Evolutionary conservation across 2,113 vertebrate species (phyloP), one percentile per base, ranked within the genome.

Genomic region (Prinia subflava): DNA sequence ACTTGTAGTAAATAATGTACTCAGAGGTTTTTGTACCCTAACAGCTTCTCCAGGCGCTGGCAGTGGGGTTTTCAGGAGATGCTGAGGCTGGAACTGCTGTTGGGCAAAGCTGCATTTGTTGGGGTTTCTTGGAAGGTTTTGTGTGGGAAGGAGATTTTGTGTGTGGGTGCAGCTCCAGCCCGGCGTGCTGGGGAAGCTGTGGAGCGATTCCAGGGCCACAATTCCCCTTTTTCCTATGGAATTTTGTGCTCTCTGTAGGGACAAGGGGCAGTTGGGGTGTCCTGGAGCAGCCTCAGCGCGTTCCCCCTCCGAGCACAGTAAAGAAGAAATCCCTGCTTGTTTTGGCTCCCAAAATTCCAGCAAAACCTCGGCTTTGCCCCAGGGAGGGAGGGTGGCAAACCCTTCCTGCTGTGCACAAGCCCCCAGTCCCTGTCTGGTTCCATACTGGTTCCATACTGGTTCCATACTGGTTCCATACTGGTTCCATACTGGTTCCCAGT

Each of bases 21-120:
- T 88, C 44, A 21, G 53, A 49, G 20, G 13, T 39, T 81, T 94
- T 39, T 62, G 46, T 91, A 35, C 49, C 18, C 25, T 25, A 35
- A 13, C 1, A 13, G 28, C 68, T 55, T 52, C 68, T 27, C 1
- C 5, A 12, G n/a, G 3, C 27, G 10, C 13, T 0, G 4, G 3
- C 0, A 7, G 3, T 30, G n/a, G 46, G 23, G 2, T 74, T 76
- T 33, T 27, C 22, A 59, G 57, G 33, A 65, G 49, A 2, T 9
- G 5, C 41, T 68, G 7, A 3, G 35, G 23, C 17, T 9, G 6
- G 13, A 21, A 10, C 19, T 14, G 74, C 74, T 28, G 4, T 24
- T 9, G 12, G n/a, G 63, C 5, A 2, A 20, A 64, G n/a, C 84
- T 30, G 64, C 7, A 0, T 57, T 53, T 41, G 4, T 7, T 7